Evolutionary conservation across 2,113 vertebrate genomes (phyloP), one percentile per base, ranked within the genome.

Genomic region (Chunga burmeisteri): DNA sequence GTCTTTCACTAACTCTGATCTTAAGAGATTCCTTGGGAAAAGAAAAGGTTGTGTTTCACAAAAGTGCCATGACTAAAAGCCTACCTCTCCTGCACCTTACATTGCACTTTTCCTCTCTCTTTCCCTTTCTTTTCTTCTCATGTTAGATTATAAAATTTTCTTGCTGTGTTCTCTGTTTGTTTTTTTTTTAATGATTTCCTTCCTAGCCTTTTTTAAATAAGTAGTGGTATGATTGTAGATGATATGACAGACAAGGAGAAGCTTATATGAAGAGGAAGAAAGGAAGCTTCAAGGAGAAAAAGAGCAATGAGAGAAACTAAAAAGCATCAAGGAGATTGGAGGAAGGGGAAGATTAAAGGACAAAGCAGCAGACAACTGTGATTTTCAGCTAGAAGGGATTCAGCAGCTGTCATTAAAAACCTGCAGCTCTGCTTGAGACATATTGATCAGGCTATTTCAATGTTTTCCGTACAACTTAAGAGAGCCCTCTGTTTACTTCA

Each of bases 331-430:
- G 80, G 46, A 94, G 68, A 87, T 19, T 46, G 86, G 29, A 91
- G 47, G 56, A 79, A 78, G 10, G 38, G 46, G 72, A 92, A 93
- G 91, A 96, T 94, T 72, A 96, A 97, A 93, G 77, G 80, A 53
- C 96, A 85, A 92, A 63, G 50, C 30, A 71, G 40, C 79, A 86
- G 78, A 77, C 11, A 81, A 68, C 36, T 85, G 73, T 94, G 87
- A 90, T 95, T 94, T 96, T 83, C 62, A 93, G 77, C 61, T 86
- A 81, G 72, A 89, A 92, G 81, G 44, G 86, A 86, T 91, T 92
- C 92, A 94, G 72, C 80, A 95, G 61, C 81, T 94, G 93, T 84
- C 88, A 80, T 91, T 94, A 89, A 84, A 93, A 96, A 68, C 44
- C 46, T 73, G 49, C 62, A 79, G 34, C 81, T 94, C 84, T 80